Percentiles rank a stretch among this genome's conserved stretches.
These are phyloP conservation scores for Austrolebias charrua DNA, from an alignment of 2,797 vertebrate species.

Conservation along the genomic window DNA sequence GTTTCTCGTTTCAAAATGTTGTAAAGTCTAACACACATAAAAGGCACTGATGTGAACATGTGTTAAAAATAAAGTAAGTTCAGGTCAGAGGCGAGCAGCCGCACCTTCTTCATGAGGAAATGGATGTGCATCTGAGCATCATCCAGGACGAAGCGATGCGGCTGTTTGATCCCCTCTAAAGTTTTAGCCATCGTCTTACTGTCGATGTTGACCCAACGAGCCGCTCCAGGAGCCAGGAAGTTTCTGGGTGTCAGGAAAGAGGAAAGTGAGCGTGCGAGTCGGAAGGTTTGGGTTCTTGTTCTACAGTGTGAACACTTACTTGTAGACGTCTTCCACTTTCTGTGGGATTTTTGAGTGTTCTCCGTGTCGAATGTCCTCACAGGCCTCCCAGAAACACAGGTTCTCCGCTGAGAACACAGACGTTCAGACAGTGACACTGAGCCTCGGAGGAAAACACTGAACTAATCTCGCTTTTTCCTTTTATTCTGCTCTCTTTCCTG, in stretches of 20 bases:
- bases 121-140: constrained; percentile 94
- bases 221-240: constrained; percentile 89
- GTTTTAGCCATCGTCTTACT: constrained; percentile 94
- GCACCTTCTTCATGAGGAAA: constrained; percentile 97
- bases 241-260: constrained; percentile 41
- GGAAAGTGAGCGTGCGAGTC: no score
- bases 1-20: no score
- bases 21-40: no score
- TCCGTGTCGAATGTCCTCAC: constrained; percentile 89
- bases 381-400: constrained; percentile 92
- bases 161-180: constrained; percentile 82
- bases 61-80: no score
- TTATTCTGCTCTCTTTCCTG: constrained; percentile 1
- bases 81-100: not conserved
- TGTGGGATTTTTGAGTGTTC: constrained; percentile 81
- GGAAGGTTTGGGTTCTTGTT: not conserved
- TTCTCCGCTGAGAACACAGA: constrained; percentile 84
- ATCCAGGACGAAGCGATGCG: constrained; percentile 90
- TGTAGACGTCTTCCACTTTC: constrained; percentile 87
- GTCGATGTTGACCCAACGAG: constrained; percentile 93
- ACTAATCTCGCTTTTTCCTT: not conserved
- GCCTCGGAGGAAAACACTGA: not conserved
- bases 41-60: no score
- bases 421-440: no score
- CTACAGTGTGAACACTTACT: constrained; percentile 81